Base-by-base conservation (phyloP, 2,797 vertebrate species). In the Avahi laniger region DNA sequence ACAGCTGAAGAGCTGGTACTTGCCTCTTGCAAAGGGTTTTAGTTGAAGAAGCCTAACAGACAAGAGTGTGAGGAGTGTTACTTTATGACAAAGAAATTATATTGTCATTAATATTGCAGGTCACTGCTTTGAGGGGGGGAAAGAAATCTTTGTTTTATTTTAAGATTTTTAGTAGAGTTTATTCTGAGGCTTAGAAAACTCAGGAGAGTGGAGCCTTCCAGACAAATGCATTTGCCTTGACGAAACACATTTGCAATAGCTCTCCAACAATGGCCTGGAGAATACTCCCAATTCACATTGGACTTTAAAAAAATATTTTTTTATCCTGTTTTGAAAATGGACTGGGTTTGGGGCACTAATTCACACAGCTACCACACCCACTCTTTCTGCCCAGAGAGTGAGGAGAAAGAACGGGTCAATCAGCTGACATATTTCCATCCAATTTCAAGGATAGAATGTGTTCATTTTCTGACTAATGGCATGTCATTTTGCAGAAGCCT, bases 391-490 rank as follows among this genome's bases (percentile, higher is more conserved):
- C 98, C 98, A 98, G 99, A 99, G 99, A 99, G 99, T 97, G 98
- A 99, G 99, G 99, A 99, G 99, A 99, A 98, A 99, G 99, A 99
- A 99, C 98, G 96, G 99, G 99, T 99, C 99, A 99, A 99, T 99
- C 99, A 99, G 99, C 99, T 99, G 99, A 99, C 99, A 99, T 99
- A 99, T 99, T 99, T 99, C 99, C 99, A 99, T 99, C 99, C 99
- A 99, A 99, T 99, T 99, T 99, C 99, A 99, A 99, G 99, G 98
- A 99, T 99, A 99, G 99, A 99, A 99, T 99, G 99, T 99, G 99
- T 99, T 99, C 99, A 99, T 99, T 99, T 99, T 99, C 99, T 98
- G 99, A 99, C 99, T 99, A 99, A 99, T 99, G 99, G 99, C 99
- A 99, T 99, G 99, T 99, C 99, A 99, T 99, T 99, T 99, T 99